Base-by-base conservation (phyloP, 2,113 vertebrate genomes). In the Lampris incognitus region DNA sequence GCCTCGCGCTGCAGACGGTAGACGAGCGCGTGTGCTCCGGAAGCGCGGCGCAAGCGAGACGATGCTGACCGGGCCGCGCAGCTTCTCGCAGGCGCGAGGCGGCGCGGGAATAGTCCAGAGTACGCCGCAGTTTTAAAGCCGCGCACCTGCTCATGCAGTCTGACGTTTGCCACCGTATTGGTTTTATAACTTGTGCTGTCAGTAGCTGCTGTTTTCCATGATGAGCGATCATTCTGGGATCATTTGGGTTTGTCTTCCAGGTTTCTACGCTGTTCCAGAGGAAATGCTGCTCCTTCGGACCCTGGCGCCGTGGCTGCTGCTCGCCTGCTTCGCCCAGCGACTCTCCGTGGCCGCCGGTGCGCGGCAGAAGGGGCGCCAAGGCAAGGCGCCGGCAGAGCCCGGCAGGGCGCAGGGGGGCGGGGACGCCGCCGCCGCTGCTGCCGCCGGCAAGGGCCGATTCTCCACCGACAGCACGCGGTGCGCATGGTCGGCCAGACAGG, bases 381-480 rank as follows among this genome's bases (percentile, higher is more conserved):
- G 78, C 40, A 62, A 64, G 24, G 60, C 51, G 54, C 78, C 72
- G 78, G 0, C n/a, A 0, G 5, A 36, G 9, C 40, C 64, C 13
- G 65, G 51, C 44, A 88, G 72, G 0, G 82, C 84, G 50, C 56
- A 57, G 76, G 88, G 82, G 66, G 85, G 64, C 69, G 88, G 76
- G 36, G 78, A 65, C 39, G 4, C 56, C 3, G 59, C 13, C 0
- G 56, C 71, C 24, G 24, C 24, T 11, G 10, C 66, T 11, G 10
- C 66, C 6, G 68, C 36, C 67, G 54, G 66, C 24, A 88, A 85
- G 50, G 96, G 96, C 42, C 95, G 90, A 59, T 97, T 98, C 73
- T 10, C 79, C 54, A 93, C 74, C 63, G 92, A 94, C 72, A 85
- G 87, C 3, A 84, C 86, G 67, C 85, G 82, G 9, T 98, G 97